A percentile compares a stretch with the other conserved stretches of the same genome.
phyloP scores from a whole-genome alignment of 1,140 invertebrate species.

The Drosophila murphyi region DNA sequence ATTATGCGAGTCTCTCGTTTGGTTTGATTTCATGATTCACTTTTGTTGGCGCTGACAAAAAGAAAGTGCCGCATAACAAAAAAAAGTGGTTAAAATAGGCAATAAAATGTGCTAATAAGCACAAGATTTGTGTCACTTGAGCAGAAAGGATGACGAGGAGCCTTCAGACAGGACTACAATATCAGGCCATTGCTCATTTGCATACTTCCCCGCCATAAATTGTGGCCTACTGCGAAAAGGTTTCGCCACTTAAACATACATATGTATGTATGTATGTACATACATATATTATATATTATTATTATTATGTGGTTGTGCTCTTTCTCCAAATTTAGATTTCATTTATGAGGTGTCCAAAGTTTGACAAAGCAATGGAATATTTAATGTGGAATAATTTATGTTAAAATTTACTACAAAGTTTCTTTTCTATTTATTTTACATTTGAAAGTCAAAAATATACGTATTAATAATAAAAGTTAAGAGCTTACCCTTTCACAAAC shows the following conservation, averaged over 20 bases:
- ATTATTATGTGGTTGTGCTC: neutral
- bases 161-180: conserved; percentile 1
- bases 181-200: conserved; percentile 14
- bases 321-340: neutral
- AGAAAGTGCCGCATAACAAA: conserved; percentile 5
- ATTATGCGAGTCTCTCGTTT: conserved; percentile 53
- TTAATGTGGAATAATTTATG: too few relatives aligned
- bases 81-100: conserved; percentile 59
- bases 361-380: neutral
- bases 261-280: neutral
- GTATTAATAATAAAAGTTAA: too few relatives aligned
- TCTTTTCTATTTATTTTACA: too few relatives aligned
- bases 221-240: too few relatives aligned
- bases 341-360: neutral
- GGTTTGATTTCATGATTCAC: conserved; percentile 41
- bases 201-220: conserved; percentile 20
- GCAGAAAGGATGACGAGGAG: neutral
- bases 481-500: too few relatives aligned
- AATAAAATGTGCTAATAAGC: conserved; percentile 78
- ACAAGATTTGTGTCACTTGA: conserved; percentile 56
- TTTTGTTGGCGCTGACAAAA: conserved; percentile 24
- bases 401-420: too few relatives aligned
- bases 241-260: neutral
- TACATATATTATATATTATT: neutral
- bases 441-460: too few relatives aligned